Evolutionary conservation across 92 coral and sea anemone genomes (phyloP), one percentile per base, ranked within the genome.

Genomic region (Porites lobata): DNA sequence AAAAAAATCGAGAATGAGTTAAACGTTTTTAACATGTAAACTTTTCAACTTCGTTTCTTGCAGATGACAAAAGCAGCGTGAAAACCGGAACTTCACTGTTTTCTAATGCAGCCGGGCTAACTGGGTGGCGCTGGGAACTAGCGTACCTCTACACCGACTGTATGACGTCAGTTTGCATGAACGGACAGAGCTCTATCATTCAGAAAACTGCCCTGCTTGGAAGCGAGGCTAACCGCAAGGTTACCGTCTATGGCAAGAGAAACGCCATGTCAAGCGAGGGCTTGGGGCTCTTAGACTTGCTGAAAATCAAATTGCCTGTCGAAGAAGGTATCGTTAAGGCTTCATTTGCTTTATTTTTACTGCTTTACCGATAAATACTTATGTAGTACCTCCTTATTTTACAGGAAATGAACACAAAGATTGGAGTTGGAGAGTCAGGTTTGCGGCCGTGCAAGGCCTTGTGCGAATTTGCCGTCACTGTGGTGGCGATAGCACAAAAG

Each of bases 381-480:
- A 17, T 14, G 43, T 8, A 10, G n/a, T 26, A 10, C 12, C 70
- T 76, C 15, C 15, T 54, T 29, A 22, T 56, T 64, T 52, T 26
- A 76, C 89, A 85, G 89, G 50, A 7, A 78, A 74, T 47, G 59
- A 10, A 61, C 54, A 43, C 26, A 84, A 74, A 75, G 92, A 95
- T 76, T 93, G 98, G 95, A 95, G 98, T 61, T 97, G 98, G 98
- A 81, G 97, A 73, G 94, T 97, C 32, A 92, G 99, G 74, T 97
- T 95, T 80, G 98, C 98, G 51, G 98, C 98, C 85, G 96, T 97
- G 87, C 98, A 97, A 73, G 97, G 99, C 84, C 98, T 97, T 94
- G 98, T 95, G 7, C 99, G 95, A 75, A 87, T 97, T 32, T 94
- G 96, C 74, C 99, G 98, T 75, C 93, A 92, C 53, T 92, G 91